Percentiles rank a stretch among this genome's conserved stretches.
These are phyloP conservation scores for Lycia hirtaria DNA, from an alignment of 2,888 invertebrate genomes.

Conservation along the genomic window DNA sequence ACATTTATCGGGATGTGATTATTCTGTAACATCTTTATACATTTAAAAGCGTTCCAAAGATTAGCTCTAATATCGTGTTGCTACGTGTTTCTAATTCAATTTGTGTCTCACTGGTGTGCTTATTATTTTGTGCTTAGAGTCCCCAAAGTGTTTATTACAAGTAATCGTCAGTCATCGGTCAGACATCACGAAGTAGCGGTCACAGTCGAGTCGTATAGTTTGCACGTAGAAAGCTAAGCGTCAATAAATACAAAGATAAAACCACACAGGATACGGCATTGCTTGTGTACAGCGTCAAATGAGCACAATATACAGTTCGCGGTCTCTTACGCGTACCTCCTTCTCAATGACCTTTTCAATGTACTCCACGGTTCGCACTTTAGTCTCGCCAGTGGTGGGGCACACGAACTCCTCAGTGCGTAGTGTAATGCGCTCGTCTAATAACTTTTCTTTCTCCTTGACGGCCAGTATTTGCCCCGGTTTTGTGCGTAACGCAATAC, in stretches of 20 bases:
- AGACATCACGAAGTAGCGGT: conserved; percentile 12
- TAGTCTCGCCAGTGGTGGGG: conserved; percentile 93
- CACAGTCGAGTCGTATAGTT: conserved; percentile 46
- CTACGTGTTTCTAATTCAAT: conserved; percentile 39
- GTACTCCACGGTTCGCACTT: conserved; percentile 96
- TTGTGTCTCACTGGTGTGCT: conserved; percentile 40
- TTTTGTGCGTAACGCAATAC: conserved; percentile 94
- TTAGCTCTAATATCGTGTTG: conserved; percentile 35
- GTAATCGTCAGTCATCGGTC: conserved; percentile 35
- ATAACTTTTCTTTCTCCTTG: conserved; percentile 95
- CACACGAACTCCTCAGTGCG: conserved; percentile 95
- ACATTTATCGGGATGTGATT: conserved; percentile 29
- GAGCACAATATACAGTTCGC: conserved; percentile 75
- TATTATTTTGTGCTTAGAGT: conserved; percentile 40
- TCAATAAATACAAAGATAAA: conserved; percentile 65
- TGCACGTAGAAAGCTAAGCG: conserved; percentile 81
- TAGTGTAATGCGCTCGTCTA: conserved; percentile 94
- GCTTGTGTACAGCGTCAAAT: conserved; percentile 78
- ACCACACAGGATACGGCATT: conserved; percentile 78
- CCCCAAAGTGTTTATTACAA: conserved; percentile 41
- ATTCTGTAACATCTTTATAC: conserved; percentile 28
- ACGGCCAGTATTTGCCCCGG: conserved; percentile 93
- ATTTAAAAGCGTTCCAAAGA: conserved; percentile 33
- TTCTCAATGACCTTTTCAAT: conserved; percentile 98
- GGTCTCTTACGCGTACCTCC: conserved; percentile 89